A percentile compares a stretch with the other conserved stretches of the same genome.
Evolutionary conservation across 35 echinoderm and acorn worm species (phyloP).

Genomic region (Eucidaris tribuloides): DNA sequence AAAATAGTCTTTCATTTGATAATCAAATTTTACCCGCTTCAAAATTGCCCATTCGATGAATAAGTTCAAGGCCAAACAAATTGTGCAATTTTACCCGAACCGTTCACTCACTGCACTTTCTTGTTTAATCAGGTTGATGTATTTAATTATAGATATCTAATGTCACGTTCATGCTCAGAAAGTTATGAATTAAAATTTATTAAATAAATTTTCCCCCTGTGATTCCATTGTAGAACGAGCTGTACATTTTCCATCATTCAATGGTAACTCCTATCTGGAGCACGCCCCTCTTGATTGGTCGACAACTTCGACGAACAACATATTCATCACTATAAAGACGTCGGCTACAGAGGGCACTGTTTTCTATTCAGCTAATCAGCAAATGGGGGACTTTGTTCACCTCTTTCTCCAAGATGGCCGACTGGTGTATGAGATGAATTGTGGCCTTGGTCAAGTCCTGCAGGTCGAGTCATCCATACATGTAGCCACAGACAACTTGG

Average conservation of each 20-base stretch:
- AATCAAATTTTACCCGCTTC: too few species aligned
- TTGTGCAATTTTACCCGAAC: too few species aligned
- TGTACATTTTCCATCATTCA: slow-evolving; percentile 79
- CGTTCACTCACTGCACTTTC: too few species aligned
- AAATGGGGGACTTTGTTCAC: slow-evolving; percentile 45
- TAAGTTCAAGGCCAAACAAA: too few species aligned
- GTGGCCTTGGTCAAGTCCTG: slow-evolving; percentile 57
- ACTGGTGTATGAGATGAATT: slow-evolving; percentile 44
- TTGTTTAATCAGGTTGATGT: too few species aligned
- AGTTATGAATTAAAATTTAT: too few species aligned
- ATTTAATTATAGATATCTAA: too few species aligned
- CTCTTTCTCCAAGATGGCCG: slow-evolving; percentile 47
- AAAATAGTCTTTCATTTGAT: too few species aligned
- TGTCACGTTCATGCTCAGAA: too few species aligned
- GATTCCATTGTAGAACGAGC: slow-evolving; percentile 49
- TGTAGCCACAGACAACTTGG: slow-evolving; percentile 37
- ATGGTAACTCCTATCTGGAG: slow-evolving; percentile 59
- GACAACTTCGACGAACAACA: slow-evolving; percentile 13
- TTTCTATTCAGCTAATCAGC: slow-evolving; percentile 5
- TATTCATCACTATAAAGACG: slow-evolving; percentile 56
- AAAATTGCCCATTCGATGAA: too few species aligned
- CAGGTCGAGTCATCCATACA: slow-evolving; percentile 20
- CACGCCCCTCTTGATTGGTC: slow-evolving; percentile 49
- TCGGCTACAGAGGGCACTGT: slow-evolving; percentile 35
- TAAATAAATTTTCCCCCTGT: too few species aligned